Percentiles rank a stretch among this genome's conserved stretches.
These are phyloP conservation scores for Dicyrtomina minuta DNA, from an alignment of 2,888 invertebrate species.

Conservation along the genomic window DNA sequence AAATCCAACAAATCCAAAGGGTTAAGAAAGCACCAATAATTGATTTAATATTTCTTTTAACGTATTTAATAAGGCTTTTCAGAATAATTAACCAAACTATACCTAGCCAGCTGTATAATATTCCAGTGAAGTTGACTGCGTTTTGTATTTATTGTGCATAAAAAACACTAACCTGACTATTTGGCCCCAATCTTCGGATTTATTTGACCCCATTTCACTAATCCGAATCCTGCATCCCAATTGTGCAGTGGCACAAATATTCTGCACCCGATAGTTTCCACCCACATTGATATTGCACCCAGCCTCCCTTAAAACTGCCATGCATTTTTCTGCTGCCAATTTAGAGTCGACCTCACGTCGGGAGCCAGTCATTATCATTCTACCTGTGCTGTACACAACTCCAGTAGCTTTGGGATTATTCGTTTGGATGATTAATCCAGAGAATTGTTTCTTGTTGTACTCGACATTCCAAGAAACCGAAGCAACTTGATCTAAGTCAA, in stretches of 20 bases:
- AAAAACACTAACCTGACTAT: too few relatives aligned
- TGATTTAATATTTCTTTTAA: too few relatives aligned
- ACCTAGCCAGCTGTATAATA: too few relatives aligned
- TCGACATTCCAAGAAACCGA: conserved; percentile 63
- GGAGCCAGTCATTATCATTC: conserved; percentile 66
- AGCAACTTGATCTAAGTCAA: conserved; percentile 62
- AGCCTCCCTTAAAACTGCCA: conserved; percentile 63
- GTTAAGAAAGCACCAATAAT: background rate
- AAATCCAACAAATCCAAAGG: background rate
- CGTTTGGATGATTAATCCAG: conserved; percentile 65
- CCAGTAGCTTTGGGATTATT: conserved; percentile 63
- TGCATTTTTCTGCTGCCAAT: conserved; percentile 63
- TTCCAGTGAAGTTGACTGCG: too few relatives aligned
- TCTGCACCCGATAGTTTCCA: conserved; percentile 63
- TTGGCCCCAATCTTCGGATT: too few relatives aligned
- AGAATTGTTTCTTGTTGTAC: conserved; percentile 65
- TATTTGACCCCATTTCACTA: conserved; percentile 59
- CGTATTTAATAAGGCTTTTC: too few relatives aligned
- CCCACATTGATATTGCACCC: conserved; percentile 61
- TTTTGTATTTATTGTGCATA: too few relatives aligned
- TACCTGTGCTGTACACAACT: conserved; percentile 63
- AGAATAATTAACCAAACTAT: background rate
- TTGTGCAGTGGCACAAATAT: conserved; percentile 66
- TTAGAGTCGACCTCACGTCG: conserved; percentile 62
- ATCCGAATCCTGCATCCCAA: conserved; percentile 64